Conservation (phyloP, 2,888 invertebrate genomes). For the Agrotis ipsilon region DNA sequence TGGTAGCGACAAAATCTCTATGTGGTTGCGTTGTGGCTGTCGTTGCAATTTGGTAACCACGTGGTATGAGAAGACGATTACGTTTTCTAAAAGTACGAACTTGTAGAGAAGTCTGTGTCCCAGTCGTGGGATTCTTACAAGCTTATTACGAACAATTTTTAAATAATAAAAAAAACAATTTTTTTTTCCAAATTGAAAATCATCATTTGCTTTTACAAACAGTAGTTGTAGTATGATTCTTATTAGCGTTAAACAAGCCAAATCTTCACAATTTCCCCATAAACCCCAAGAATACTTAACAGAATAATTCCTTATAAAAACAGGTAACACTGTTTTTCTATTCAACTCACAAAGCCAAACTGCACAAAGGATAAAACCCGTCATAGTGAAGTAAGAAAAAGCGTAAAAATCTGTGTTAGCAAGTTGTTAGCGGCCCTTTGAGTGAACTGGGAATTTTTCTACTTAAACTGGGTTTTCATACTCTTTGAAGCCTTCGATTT, state of each 20-base stretch:
- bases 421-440: constrained; percentile 67
- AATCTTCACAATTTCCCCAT: not conserved
- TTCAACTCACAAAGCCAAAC: constrained; percentile 59
- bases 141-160: not conserved
- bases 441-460: constrained; percentile 42
- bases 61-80: too few species aligned
- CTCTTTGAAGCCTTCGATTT: constrained; percentile 52
- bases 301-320: constrained; percentile 45
- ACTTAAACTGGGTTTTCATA: constrained; percentile 37
- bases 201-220: not conserved
- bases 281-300: constrained; percentile 4
- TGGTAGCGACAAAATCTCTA: too few species aligned
- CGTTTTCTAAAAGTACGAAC: too few species aligned
- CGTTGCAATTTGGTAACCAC: too few species aligned
- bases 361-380: constrained; percentile 58
- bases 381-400: constrained; percentile 42
- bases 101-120: not conserved
- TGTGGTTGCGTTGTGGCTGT: too few species aligned
- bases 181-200: too few species aligned
- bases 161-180: too few species aligned
- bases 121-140: not conserved
- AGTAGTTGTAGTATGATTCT: not conserved
- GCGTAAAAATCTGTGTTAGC: constrained; percentile 69
- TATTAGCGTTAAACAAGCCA: not conserved
- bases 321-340: constrained; percentile 37